Base-by-base conservation (phyloP, 92 coral and sea anemone species). In the Actinostola sp. region DNA sequence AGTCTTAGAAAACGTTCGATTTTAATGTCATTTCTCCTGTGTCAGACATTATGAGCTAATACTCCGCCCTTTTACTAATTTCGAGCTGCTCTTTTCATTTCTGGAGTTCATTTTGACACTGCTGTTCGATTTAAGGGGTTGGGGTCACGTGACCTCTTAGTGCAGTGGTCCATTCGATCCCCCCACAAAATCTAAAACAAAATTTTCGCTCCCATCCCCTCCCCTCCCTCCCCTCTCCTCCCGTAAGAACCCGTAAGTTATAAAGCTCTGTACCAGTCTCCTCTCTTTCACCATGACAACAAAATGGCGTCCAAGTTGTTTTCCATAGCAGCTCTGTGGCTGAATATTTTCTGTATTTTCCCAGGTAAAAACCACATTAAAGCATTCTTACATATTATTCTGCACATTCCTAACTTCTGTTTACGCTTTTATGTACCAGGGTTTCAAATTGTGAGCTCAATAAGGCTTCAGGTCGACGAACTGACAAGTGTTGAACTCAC, bases 401-500 rank as follows among this genome's bases (percentile, higher is more conserved):
- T 19, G 0, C 10, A 16, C 19, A 32, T 34, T 19, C 1, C 21
- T 30, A 28, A 50, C 20, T 10, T 24, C 1, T 17, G 55, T 27
- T 15, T 23, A 14, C 2, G 19, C 2, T 21, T 34, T 21, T 71
- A 20, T 62, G 44, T 71, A 21, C 11, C 26, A 71, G 77, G 1
- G 0, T 14, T 19, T 16, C 77, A 71, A 53, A 33, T 46, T 43
- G 24, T 31, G 25, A 57, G 70, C 28, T 68, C 24, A 8, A 46
- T 55, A 36, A 55, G 34, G 55, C 51, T 65, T 10, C n/a, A 43
- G 48, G 58, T 86, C 28, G 52, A 66, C 25, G 51, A 66, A 25
- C 39, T 82, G 41, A 63, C 92, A 16, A 39, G 60, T 51, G 66
- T 70, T 4, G 80, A 70, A 8, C 82, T 90, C 12, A 76, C 90